These are phyloP conservation scores for Hipposideros larvatus DNA, from an alignment of 2,797 vertebrate species.

Conservation along the genomic window DNA sequence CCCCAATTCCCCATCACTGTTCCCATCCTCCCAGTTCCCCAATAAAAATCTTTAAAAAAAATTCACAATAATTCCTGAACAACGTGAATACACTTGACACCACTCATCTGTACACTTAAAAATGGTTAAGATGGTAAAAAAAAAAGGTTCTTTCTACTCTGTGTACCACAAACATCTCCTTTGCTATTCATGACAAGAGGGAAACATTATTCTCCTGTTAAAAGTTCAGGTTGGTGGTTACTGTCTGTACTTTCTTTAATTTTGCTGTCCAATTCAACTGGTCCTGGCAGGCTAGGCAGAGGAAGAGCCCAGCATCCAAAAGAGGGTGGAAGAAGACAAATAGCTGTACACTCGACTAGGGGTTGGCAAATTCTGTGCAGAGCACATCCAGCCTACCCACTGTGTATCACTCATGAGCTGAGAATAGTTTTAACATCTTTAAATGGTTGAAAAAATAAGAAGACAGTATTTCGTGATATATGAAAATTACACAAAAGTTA, in stretches of 20 bases:
- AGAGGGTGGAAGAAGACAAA: not conserved
- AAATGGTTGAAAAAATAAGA: not conserved
- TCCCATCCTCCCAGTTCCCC: too few species aligned
- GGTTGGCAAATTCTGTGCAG: not conserved
- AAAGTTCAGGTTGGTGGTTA: slow-evolving; percentile 37
- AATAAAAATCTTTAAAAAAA: not conserved
- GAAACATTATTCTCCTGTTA: not conserved
- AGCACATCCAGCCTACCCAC: not conserved
- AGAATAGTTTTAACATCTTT: slow-evolving; percentile 4
- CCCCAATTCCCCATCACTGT: too few species aligned
- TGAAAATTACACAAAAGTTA: slow-evolving; percentile 25
- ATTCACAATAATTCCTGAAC: slow-evolving; percentile 9
- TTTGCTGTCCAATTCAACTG: not conserved
- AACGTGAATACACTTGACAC: slow-evolving; percentile 17
- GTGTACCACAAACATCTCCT: not conserved
- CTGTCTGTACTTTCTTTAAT: slow-evolving; percentile 7
- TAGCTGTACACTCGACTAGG: not conserved
- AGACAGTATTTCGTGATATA: not conserved
- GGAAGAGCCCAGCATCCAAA: not conserved
- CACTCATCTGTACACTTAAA: not conserved
- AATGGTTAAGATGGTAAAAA: not conserved
- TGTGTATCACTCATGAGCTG: not conserved
- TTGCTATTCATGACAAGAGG: slow-evolving; percentile 24
- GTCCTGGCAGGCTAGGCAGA: not conserved
- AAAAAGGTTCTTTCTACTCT: not conserved